Conservation (phyloP, 2,888 invertebrate species). For the Shargacucullia verbasci region DNA sequence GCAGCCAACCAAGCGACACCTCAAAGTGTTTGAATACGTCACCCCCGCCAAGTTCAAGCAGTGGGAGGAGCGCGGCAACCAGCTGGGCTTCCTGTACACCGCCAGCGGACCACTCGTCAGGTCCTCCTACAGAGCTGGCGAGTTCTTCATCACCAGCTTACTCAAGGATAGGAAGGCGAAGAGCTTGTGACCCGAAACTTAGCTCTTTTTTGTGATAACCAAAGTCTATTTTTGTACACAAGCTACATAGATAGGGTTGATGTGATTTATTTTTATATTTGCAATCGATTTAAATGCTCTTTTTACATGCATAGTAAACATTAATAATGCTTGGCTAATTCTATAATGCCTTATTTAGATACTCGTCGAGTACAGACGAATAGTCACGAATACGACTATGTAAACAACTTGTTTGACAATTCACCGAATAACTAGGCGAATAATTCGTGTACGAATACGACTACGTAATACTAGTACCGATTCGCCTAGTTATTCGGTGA, state of each 20-base stretch:
- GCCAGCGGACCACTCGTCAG: slow-evolving; percentile 99
- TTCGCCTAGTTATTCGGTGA: too few species aligned
- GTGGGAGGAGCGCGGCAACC: slow-evolving; percentile 95
- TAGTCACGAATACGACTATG: too few species aligned
- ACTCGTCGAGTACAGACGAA: too few species aligned
- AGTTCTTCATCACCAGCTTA: slow-evolving; percentile 96
- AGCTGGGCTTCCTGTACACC: slow-evolving; percentile 98
- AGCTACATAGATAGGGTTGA: too few species aligned
- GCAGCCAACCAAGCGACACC: slow-evolving; percentile 99
- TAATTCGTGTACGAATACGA: too few species aligned
- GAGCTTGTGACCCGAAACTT: slow-evolving; percentile 66
- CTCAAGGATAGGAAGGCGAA: slow-evolving; percentile 90
- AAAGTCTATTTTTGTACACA: not conserved
- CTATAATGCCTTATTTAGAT: too few species aligned
- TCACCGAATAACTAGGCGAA: too few species aligned
- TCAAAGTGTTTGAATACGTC: slow-evolving; percentile 98
- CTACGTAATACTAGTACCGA: too few species aligned
- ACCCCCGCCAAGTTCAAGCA: slow-evolving; percentile 97
- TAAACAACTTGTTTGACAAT: too few species aligned
- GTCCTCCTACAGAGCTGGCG: slow-evolving; percentile 99
- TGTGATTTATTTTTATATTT: not conserved
- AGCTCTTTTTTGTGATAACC: slow-evolving; percentile 7
- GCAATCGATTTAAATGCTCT: too few species aligned
- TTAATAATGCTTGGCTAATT: too few species aligned
- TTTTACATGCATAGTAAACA: not conserved